These are phyloP conservation scores for Saturnia japonica DNA, from an alignment of 2,888 invertebrate genomes.

Conservation along the genomic window DNA sequence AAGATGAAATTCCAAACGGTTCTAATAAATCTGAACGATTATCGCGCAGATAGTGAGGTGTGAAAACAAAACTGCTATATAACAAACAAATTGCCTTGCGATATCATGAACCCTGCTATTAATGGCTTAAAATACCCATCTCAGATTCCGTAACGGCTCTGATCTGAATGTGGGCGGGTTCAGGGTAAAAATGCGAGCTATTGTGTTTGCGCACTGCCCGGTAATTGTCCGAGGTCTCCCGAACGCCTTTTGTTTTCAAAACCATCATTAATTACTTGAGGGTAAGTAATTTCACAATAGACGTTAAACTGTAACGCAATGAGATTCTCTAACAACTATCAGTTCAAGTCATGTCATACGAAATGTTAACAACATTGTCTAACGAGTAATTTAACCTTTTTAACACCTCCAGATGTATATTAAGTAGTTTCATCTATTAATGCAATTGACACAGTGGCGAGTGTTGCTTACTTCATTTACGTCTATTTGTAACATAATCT, in stretches of 20 bases:
- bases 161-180: constrained; percentile 6
- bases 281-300: not conserved
- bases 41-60: not conserved
- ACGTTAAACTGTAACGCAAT: not conserved
- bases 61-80: not conserved
- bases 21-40: not conserved
- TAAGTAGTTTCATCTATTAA: no score
- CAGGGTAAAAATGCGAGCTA: constrained; percentile 15
- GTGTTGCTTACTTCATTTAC: no score
- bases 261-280: constrained; percentile 7
- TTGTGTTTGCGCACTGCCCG: constrained; percentile 7
- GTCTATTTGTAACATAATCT: no score
- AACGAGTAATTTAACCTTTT: no score
- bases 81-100: not conserved
- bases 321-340: not conserved
- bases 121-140: constrained; percentile 5
- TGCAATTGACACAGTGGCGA: no score
- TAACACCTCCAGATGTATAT: not conserved
- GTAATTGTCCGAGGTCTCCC: not conserved
- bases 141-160: constrained; percentile 5
- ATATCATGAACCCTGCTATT: constrained; percentile 1
- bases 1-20: not conserved
- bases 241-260: constrained; percentile 4
- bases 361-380: no score
- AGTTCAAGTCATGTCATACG: not conserved